Evolutionary conservation across 2,888 invertebrate species (phyloP), one percentile per base, ranked within the genome.

Genomic region (Tholera decimalis): DNA sequence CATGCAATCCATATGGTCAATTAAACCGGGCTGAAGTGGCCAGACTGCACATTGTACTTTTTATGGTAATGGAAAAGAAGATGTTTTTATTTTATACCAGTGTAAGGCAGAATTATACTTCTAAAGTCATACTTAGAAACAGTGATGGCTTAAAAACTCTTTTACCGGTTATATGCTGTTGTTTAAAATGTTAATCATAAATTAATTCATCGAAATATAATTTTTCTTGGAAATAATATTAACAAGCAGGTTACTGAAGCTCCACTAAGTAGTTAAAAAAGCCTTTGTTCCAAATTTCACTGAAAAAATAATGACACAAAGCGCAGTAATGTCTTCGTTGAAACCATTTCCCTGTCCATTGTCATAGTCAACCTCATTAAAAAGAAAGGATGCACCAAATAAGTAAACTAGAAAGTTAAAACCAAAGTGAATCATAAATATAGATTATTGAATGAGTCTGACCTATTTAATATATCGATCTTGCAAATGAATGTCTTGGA

Each of bases 361-460:
- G 73, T 60, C 13, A 55, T 44, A 20, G 8, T 8, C 24, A 72
- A 54, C 77, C 77, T 72, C 73, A 43, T 66, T 74, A 49, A 72
- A 80, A 72, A 41, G 71, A 77, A 74, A 77, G 60, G 63, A 59
- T 22, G 58, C 46, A 41, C 77, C 77, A 67, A 71, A 77, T 71
- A 75, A 44, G 82, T 62, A 43, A 49, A 47, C 33, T 61, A 77
- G 80, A 81, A 81, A 82, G 82, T 76, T 41, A 63, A 73, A 59
- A 47, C 50, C 43, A 37, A 33, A 61, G 60, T 65, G 75, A 77
- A 20, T 69, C 65, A 39, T 69, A 26, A 22, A 39, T 33, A 60
- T 61, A 61, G 64, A 70, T 77, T 47, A 80, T 67, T 53, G 60
- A 47, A 26, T 49, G 58, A 65, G 54, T 26, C 15, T 66, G 77